Percentiles rank a stretch among this genome's conserved stretches.
Evolutionary conservation across 2,113 vertebrate genomes (phyloP).

Genomic region (Baryphthengus martii): DNA sequence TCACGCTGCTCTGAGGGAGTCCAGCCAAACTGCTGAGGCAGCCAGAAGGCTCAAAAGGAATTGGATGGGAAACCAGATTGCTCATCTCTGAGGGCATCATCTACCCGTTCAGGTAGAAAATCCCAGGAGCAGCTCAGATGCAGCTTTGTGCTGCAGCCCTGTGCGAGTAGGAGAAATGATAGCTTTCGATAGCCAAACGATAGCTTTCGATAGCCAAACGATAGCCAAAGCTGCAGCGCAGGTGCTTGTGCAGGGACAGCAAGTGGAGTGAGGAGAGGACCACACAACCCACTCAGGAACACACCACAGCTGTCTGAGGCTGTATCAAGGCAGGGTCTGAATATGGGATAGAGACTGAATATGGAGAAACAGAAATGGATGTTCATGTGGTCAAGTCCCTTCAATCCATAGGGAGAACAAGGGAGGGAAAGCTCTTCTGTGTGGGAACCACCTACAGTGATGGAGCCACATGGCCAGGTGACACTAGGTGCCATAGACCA

Average conservation of each 20-base stretch:
- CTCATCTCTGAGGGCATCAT: neutral
- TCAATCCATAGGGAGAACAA: fast-evolving
- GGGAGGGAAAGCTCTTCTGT: neutral
- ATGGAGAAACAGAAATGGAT: neutral
- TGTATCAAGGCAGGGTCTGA: neutral
- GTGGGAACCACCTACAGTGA: neutral
- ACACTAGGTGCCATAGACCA: neutral
- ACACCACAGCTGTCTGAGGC: too few species aligned
- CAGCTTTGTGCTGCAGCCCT: neutral
- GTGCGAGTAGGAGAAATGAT: neutral
- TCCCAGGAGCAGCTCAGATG: neutral
- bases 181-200: too few species aligned
- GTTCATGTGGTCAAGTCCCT: neutral
- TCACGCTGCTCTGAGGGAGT: neutral
- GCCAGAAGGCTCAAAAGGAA: neutral
- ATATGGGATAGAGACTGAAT: too few species aligned
- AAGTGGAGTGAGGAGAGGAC: neutral
- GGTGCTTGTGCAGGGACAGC: neutral
- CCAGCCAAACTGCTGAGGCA: neutral
- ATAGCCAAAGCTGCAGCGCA: neutral
- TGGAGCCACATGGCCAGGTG: neutral
- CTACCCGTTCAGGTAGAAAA: neutral
- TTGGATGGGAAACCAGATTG: neutral
- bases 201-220: too few species aligned
- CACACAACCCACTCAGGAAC: fast-evolving